Evolutionary conservation across 2,888 invertebrate species (phyloP), one percentile per base, ranked within the genome.

Genomic region (Zootermopsis nevadensis): DNA sequence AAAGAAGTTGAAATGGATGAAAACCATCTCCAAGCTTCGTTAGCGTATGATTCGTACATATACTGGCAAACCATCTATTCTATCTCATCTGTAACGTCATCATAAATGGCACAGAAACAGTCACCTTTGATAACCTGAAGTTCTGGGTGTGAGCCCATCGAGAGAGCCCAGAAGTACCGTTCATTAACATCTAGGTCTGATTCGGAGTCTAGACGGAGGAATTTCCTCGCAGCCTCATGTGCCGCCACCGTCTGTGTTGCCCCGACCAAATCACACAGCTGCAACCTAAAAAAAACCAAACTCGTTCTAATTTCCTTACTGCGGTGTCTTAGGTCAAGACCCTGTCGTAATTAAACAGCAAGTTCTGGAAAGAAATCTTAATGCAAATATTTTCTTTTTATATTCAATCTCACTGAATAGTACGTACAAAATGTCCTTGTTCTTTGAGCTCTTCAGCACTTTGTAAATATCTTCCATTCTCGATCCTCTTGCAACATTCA

Each of bases 111-210:
- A n/a, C n/a, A n/a, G n/a, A n/a, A n/a, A n/a, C n/a, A n/a, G n/a
- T 83, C 86, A 89, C 89, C 88, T 86, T 89, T 88, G 22, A 93
- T 87, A n/a, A 93, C 89, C 67, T 88, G 88, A 55, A 91, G 90
- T 67, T 92, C 90, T 1, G 95, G 94, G 86, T 94, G 92, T 0
- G 94, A 92, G 1, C 93, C 92, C 77, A 94, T 90, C 0, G 96
- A 94, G 19, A 95, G 88, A 0, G 94, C 93, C 92, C 96, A 94
- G 1, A 96, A 90, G 88, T 96, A 96, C 83, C 95, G 90, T 87
- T 96, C 96, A 0, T 92, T 90, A 48, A 92, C 89, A 30, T 93
- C 92, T n/a, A 91, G 89, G 83, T 90, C 87, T 19, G 90, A 88
- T 53, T 91, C 91, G n/a, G 92, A 90, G 80, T 91, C 89, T 82